Base-by-base conservation (phyloP, 2,888 invertebrate species). In the Callyntrura sp. region DNA sequence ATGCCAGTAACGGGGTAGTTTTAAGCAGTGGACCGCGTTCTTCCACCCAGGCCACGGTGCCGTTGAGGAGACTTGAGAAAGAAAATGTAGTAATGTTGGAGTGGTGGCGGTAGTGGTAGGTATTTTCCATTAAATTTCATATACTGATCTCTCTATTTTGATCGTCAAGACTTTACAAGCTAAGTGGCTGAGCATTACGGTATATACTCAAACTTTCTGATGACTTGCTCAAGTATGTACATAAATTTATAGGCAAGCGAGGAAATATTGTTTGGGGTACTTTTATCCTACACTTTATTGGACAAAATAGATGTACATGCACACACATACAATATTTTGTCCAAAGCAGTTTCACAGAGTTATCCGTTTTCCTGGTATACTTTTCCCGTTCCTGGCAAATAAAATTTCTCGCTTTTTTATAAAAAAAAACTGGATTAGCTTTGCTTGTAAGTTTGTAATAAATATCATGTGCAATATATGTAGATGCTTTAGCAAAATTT, bases 101-200 rank as follows among this genome's bases (percentile, higher is more conserved):
- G 60, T 62, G 23, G 9, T 8, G 9, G 25, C 23, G 23, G 20
- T 60, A 60, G 60, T 62, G 17, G 62, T 14, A 23, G 25, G 68
- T 1, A 5, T 17, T 68, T 68, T 68, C 68, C 68, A 68, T 68
- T 68, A 68, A 68, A 68, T 68, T 68, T 68, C 68, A 73, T 73
- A 23, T 23, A 73, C 73, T 48, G 48, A 48, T 73, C 73, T 73
- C 73, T 73, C 20, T 20, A 45, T 45, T 45, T 17, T 68, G 17
- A 20, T 23, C 45, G 48, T 45, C 23, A 48, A 23, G 45, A 45
- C 23, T 35, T 48, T 35, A 12, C 1, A 43, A 68, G 68, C 23
- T n/a, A 17, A 68, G 43, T 1, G 43, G 68, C 17, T 35, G 23
- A 68, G 43, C 8, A 17, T 35, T 68, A 43, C 6, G 9, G 68